A percentile compares a stretch with the other conserved stretches of the same genome.
Evolutionary conservation across 2,797 vertebrate genomes (phyloP).

Genomic region (Cirrhinus molitorella): DNA sequence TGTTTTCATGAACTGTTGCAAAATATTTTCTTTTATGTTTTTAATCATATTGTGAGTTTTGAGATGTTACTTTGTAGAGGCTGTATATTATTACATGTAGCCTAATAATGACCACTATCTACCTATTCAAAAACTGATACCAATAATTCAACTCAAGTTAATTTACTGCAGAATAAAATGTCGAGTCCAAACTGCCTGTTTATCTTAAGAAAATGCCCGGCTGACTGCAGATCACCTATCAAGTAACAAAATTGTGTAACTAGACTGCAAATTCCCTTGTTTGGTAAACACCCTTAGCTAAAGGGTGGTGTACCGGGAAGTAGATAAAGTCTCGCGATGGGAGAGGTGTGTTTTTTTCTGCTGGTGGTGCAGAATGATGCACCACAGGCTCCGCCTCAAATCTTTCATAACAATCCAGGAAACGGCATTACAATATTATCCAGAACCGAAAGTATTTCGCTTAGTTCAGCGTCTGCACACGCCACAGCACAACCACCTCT

Average conservation of each 20-base stretch:
- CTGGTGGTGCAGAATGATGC: background rate
- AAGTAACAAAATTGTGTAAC: background rate
- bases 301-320: slow-evolving; percentile 8
- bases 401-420: slow-evolving; percentile 32
- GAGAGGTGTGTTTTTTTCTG: background rate
- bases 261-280: background rate
- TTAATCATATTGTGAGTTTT: background rate
- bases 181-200: background rate
- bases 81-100: background rate
- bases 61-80: background rate
- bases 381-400: slow-evolving; percentile 53
- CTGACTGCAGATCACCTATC: background rate
- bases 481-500: background rate
- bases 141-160: background rate
- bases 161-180: slow-evolving; percentile 11
- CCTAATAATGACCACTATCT: background rate
- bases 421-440: background rate
- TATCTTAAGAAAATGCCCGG: too few relatives aligned
- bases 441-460: background rate
- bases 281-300: background rate
- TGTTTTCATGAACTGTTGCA: background rate
- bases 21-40: background rate
- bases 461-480: background rate
- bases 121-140: background rate
- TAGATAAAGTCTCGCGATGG: background rate